These are phyloP conservation scores for Naja naja DNA, from an alignment of 2,113 vertebrate genomes.

Conservation along the genomic window DNA sequence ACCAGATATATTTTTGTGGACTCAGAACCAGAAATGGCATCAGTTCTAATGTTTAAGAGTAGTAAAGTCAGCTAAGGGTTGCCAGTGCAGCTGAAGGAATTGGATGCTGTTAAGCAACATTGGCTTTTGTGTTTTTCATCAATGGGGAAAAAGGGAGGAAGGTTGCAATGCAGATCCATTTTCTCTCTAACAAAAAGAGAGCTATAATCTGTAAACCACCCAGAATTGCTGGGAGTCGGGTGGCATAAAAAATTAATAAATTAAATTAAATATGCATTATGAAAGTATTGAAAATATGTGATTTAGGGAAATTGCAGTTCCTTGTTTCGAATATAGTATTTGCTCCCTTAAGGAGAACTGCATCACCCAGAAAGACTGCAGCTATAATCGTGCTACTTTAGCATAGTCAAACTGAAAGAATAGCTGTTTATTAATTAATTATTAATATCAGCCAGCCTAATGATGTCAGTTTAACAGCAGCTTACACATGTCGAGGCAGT, in stretches of 20 bases:
- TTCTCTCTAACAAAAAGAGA: slow-evolving; percentile 71
- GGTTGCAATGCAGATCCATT: slow-evolving; percentile 43
- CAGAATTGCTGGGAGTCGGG: not conserved
- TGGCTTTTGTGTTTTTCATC: slow-evolving; percentile 61
- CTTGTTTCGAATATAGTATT: slow-evolving; percentile 71
- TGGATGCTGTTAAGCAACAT: slow-evolving; percentile 52
- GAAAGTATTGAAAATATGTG: slow-evolving; percentile 70
- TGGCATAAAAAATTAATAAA: not conserved
- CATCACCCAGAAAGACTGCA: slow-evolving; percentile 68
- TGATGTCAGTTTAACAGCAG: slow-evolving; percentile 74
- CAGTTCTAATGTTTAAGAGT: slow-evolving; percentile 33
- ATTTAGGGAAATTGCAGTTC: slow-evolving; percentile 74
- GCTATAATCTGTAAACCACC: slow-evolving; percentile 42
- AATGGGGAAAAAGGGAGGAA: slow-evolving; percentile 25
- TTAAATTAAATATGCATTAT: slow-evolving; percentile 46
- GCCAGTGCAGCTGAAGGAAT: slow-evolving; percentile 57
- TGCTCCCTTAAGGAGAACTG: slow-evolving; percentile 79
- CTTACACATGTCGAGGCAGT: slow-evolving; percentile 65
- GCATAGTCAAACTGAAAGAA: slow-evolving; percentile 64
- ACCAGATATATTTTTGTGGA: not conserved
- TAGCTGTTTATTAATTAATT: slow-evolving; percentile 81
- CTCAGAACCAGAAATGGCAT: slow-evolving; percentile 2
- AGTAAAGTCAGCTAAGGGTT: slow-evolving; percentile 57
- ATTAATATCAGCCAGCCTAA: slow-evolving; percentile 74
- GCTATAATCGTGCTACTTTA: slow-evolving; percentile 70